A percentile compares a stretch with the other conserved stretches of the same genome.
phyloP scores from a whole-genome alignment of 1,140 invertebrate species.

The Heliconius congener region DNA sequence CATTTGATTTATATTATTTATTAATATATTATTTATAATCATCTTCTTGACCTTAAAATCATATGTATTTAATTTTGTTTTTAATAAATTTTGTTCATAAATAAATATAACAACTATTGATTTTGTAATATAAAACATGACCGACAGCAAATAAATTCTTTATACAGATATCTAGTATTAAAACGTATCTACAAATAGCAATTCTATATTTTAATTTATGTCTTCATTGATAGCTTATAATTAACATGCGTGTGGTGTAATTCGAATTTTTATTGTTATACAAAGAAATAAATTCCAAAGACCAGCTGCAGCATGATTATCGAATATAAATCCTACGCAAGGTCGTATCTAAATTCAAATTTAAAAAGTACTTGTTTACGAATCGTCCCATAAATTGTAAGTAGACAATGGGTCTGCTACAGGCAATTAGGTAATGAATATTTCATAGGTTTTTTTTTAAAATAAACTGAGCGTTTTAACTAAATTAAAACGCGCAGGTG shows the following conservation, averaged over 20 bases:
- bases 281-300: constrained; percentile 31
- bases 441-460: constrained; percentile 20
- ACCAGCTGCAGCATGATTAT: neutral
- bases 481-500: constrained; percentile 23
- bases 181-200: neutral
- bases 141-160: neutral
- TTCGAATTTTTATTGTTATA: constrained; percentile 30
- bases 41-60: too few relatives aligned
- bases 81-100: too few relatives aligned
- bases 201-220: constrained; percentile 29
- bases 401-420: constrained; percentile 28
- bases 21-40: too few relatives aligned
- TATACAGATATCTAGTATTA: neutral
- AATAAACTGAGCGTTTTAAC: too few relatives aligned
- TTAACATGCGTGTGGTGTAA: constrained; percentile 25
- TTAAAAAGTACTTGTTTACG: constrained; percentile 23
- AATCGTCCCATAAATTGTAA: constrained; percentile 26
- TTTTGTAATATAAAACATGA: neutral
- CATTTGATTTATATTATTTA: too few relatives aligned
- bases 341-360: constrained; percentile 23
- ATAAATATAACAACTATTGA: too few relatives aligned
- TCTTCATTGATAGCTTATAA: constrained; percentile 1
- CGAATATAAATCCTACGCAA: constrained; percentile 28
- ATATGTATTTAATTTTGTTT: too few relatives aligned
- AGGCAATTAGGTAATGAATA: constrained; percentile 32